Conservation (phyloP, 1,140 invertebrate genomes). For the Brachionus angularis region DNA sequence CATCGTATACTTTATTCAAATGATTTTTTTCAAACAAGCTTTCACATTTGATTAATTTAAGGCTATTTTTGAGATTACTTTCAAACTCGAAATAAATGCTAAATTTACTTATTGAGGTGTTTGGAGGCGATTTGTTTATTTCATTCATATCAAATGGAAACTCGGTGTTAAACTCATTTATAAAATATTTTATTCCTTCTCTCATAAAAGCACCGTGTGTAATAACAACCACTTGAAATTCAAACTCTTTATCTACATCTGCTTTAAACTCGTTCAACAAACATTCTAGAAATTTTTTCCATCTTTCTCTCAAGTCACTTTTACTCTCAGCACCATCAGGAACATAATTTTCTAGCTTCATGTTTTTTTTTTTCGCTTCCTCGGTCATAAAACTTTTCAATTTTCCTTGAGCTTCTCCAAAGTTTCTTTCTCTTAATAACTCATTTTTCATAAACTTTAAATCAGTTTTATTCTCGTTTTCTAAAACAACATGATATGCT, state of each 20-base stretch:
- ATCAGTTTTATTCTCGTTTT: neutral
- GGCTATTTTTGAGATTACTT: neutral
- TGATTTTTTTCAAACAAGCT: constrained; percentile 20
- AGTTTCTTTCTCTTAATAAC: constrained; percentile 24
- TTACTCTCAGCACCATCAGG: neutral
- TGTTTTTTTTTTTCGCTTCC: neutral
- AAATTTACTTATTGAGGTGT: constrained; percentile 14
- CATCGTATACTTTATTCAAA: constrained; percentile 16
- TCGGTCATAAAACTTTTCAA: constrained; percentile 3
- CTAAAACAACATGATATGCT: neutral
- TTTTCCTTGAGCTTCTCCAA: constrained; percentile 13
- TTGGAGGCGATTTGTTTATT: constrained; percentile 5
- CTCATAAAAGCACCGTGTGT: constrained; percentile 37
- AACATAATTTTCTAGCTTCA: neutral
- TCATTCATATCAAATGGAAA: constrained; percentile 16
- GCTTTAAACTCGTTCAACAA: neutral
- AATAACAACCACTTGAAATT: neutral
- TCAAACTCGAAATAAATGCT: neutral
- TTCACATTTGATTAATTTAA: constrained; percentile 8
- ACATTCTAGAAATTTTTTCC: neutral
- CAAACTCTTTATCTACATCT: neutral
- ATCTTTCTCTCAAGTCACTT: neutral
- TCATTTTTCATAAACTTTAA: constrained; percentile 10
- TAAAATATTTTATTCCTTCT: constrained; percentile 16
- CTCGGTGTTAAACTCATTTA: neutral